These are phyloP conservation scores for Meiosimyza decipiens DNA, from an alignment of 2,888 invertebrate genomes.

Conservation along the genomic window DNA sequence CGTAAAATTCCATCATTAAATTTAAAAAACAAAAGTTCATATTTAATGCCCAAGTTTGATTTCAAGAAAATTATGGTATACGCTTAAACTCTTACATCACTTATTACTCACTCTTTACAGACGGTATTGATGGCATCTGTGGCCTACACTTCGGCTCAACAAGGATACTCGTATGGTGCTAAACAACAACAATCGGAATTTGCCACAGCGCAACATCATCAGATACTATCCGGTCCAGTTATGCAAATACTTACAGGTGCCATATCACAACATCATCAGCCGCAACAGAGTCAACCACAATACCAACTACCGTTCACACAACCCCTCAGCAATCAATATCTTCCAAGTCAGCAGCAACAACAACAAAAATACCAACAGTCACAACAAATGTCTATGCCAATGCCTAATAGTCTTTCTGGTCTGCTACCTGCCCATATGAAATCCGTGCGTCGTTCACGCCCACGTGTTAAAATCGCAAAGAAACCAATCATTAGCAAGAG, in stretches of 20 bases:
- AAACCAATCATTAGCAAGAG: slow-evolving; percentile 64
- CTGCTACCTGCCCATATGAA: slow-evolving; percentile 39
- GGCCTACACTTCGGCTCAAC: slow-evolving; percentile 46
- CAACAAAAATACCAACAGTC: not conserved
- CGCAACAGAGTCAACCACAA: slow-evolving; percentile 33
- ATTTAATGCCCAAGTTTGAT: no score
- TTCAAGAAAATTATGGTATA: no score
- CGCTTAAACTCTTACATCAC: not conserved
- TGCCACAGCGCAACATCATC: slow-evolving; percentile 48
- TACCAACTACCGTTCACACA: slow-evolving; percentile 31
- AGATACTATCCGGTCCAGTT: slow-evolving; percentile 36
- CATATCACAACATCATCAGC: slow-evolving; percentile 44
- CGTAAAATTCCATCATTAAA: no score
- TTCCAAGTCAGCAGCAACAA: slow-evolving; percentile 48
- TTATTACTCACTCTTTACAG: slow-evolving; percentile 43
- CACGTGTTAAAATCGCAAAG: slow-evolving; percentile 53
- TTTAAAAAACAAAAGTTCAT: no score
- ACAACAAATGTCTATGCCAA: slow-evolving; percentile 44
- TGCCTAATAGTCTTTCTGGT: slow-evolving; percentile 47
- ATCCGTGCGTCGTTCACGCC: slow-evolving; percentile 52
- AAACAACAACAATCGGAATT: slow-evolving; percentile 48
- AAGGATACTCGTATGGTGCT: slow-evolving; percentile 53
- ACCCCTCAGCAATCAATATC: slow-evolving; percentile 46
- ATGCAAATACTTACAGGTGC: slow-evolving; percentile 29
- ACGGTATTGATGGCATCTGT: slow-evolving; percentile 53